Evolutionary conservation across 2,888 invertebrate species (phyloP).

Genomic region (Mallateleia sp.): DNA sequence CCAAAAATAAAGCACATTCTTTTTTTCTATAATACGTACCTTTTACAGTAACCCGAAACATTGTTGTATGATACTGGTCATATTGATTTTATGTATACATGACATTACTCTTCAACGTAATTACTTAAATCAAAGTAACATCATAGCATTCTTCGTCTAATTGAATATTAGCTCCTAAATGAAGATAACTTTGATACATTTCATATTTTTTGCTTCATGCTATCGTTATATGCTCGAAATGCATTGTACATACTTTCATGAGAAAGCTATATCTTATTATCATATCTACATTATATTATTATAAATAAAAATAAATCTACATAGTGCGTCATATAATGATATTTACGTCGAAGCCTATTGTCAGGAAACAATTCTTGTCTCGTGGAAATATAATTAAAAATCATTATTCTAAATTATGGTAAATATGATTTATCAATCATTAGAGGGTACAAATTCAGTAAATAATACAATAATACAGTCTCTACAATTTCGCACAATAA

Average conservation of each 20-base stretch:
- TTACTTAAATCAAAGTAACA: constrained; percentile 14
- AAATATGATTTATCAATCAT: constrained; percentile 71
- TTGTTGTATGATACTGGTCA: constrained; percentile 30
- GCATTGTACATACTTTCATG: constrained; percentile 75
- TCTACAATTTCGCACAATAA: constrained; percentile 75
- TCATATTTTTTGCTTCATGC: constrained; percentile 37
- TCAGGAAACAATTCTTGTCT: constrained; percentile 56
- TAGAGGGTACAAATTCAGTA: too few relatives aligned
- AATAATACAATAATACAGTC: too few relatives aligned
- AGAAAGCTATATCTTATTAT: constrained; percentile 73
- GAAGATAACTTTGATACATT: constrained; percentile 45
- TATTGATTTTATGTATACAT: not conserved
- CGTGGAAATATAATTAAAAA: constrained; percentile 60
- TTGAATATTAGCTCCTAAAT: constrained; percentile 40
- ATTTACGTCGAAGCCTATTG: constrained; percentile 70
- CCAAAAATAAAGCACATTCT: constrained; percentile 22
- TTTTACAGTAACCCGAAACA: constrained; percentile 45
- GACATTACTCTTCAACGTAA: constrained; percentile 23
- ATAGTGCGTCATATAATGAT: constrained; percentile 75
- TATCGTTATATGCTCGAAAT: constrained; percentile 76
- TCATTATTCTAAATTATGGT: constrained; percentile 51
- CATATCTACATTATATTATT: too few relatives aligned
- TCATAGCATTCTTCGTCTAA: constrained; percentile 32
- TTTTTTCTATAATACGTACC: constrained; percentile 20
- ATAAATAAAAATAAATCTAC: too few relatives aligned